Conservation (phyloP, 2,888 invertebrate genomes). For the Harpalus rubripes region DNA sequence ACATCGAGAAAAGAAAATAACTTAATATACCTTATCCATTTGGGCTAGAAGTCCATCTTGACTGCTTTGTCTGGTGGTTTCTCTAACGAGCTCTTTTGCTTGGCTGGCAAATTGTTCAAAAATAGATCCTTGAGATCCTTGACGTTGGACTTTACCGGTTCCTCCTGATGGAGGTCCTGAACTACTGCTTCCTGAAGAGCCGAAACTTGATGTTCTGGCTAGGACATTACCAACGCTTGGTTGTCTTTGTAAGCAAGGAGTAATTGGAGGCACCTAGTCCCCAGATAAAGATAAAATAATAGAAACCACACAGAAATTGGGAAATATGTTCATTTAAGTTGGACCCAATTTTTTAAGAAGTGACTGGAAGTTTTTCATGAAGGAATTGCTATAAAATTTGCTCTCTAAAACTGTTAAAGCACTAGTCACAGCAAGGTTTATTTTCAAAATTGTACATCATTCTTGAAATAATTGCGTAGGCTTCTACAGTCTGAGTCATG, state of each 20-base stretch:
- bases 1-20: constrained; percentile 58
- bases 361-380: too few relatives aligned
- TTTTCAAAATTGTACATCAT: too few relatives aligned
- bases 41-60: constrained; percentile 93
- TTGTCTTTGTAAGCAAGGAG: constrained; percentile 80
- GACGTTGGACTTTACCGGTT: constrained; percentile 80
- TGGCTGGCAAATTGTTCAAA: constrained; percentile 93
- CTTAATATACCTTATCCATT: constrained; percentile 88
- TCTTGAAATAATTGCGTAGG: too few relatives aligned
- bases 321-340: neutral
- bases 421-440: too few relatives aligned
- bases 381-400: too few relatives aligned
- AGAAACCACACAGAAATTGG: neutral
- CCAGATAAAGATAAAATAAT: constrained; percentile 69
- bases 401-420: too few relatives aligned
- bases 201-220: constrained; percentile 83
- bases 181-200: constrained; percentile 77
- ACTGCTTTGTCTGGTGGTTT: constrained; percentile 92
- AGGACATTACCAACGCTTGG: constrained; percentile 82
- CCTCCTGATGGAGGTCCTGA: constrained; percentile 74
- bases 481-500: too few relatives aligned
- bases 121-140: constrained; percentile 90
- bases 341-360: neutral
- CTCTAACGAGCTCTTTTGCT: constrained; percentile 92
- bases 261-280: constrained; percentile 79